Evolutionary conservation across 1,140 invertebrate genomes (phyloP), one percentile per base, ranked within the genome.

Genomic region (Bradysia coprophila): DNA sequence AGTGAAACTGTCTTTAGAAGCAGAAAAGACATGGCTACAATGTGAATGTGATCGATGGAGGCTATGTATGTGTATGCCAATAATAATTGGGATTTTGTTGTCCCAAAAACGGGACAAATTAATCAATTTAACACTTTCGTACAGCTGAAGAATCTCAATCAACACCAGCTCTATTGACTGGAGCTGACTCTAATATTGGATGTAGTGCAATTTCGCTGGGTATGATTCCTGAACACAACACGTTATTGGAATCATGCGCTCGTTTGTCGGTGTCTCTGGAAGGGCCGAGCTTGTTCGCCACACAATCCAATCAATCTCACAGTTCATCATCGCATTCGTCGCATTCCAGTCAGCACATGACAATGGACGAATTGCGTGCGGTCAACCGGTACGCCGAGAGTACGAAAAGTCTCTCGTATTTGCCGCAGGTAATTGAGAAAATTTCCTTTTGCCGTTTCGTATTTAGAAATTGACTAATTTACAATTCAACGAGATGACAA

Each of bases 311-410:
- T 1, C 80, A 77, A 9, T 79, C 76, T 22, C 66, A 76, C 49
- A 71, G 74, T 45, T 72, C 73, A 42, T 66, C 73, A 58, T 63
- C 66, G 56, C 67, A 68, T 47, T 68, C 68, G 31, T 68, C 67
- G 45, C 66, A 3, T 8, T 48, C 41, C 21, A 50, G 51, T 33
- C 57, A 64, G 40, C 72, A 74, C 56, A 80, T 84, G 78, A 86
- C 80, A 20, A 63, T 85, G 50, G 84, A 88, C 43, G 83, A 89
- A 56, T 65, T 89, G 24, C 67, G 81, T 48, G 82, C 78, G 44
- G 78, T 88, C 42, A 89, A 89, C 68, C 75, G 80, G 50, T 89
- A 87, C 61, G 83, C 86, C n/a, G 87, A 91, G 64, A 87, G 81
- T 61, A 90, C 87, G 15, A 86, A 87, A 61, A 89, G 84, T 62